phyloP scores from a whole-genome alignment of 1,140 invertebrate species.

The Cataglyphis hispanica region DNA sequence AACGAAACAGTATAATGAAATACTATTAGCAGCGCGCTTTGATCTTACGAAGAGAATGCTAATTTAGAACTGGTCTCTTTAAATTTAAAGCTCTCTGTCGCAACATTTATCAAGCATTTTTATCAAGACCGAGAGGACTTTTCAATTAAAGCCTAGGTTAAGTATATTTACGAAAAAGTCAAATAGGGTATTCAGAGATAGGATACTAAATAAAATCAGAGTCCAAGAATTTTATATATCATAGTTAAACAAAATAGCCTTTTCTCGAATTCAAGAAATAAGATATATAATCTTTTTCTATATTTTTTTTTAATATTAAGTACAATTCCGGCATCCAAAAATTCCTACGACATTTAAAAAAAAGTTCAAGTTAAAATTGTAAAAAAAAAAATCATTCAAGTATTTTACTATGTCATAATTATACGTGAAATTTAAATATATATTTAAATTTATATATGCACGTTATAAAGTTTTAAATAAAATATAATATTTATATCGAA shows the following conservation, averaged over 20 bases:
- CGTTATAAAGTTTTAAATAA: conserved; percentile 2
- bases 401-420: too few species aligned
- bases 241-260: too few species aligned
- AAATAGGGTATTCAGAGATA: neutral
- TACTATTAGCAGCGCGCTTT: conserved; percentile 43
- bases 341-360: too few species aligned
- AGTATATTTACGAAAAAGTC: conserved; percentile 15
- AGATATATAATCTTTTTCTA: too few species aligned
- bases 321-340: too few species aligned
- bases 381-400: too few species aligned
- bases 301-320: too few species aligned
- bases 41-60: conserved; percentile 38
- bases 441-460: too few species aligned
- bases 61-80: conserved; percentile 32
- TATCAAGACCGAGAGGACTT: conserved; percentile 33
- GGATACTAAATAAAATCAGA: neutral
- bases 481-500: neutral
- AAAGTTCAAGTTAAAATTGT: too few species aligned
- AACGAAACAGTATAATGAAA: conserved; percentile 49
- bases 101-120: conserved; percentile 16
- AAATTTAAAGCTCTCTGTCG: conserved; percentile 5
- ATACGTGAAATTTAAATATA: too few species aligned
- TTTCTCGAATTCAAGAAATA: neutral
- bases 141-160: neutral
- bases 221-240: too few species aligned